Conservation (phyloP, 1,140 invertebrate species). For the Drosophila biarmipes region DNA sequence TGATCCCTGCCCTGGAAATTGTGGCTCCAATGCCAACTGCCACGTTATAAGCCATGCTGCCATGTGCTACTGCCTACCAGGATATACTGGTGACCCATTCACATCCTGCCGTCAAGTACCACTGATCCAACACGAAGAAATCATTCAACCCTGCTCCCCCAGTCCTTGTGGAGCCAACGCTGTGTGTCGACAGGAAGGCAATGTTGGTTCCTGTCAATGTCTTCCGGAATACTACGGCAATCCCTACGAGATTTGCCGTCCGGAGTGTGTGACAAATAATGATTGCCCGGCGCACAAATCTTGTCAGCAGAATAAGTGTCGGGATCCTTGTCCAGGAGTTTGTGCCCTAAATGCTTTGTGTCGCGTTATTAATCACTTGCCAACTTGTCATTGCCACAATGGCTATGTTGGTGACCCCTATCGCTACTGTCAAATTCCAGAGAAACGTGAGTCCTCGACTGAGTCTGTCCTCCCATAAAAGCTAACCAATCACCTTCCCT, state of each 20-base stretch:
- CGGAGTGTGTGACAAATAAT: conserved; percentile 90
- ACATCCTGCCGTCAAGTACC: conserved; percentile 86
- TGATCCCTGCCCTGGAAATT: conserved; percentile 92
- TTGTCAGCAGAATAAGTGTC: conserved; percentile 91
- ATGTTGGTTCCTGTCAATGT: conserved; percentile 90
- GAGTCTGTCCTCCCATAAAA: conserved; percentile 84
- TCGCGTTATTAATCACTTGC: conserved; percentile 89
- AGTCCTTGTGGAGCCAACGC: conserved; percentile 90
- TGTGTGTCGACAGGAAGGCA: conserved; percentile 88
- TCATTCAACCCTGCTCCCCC: conserved; percentile 85
- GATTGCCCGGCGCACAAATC: conserved; percentile 89
- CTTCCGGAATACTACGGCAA: conserved; percentile 89
- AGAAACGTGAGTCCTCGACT: conserved; percentile 85
- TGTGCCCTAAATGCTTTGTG: conserved; percentile 90
- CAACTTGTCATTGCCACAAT: conserved; percentile 89
- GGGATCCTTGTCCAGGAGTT: conserved; percentile 90
- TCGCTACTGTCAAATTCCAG: conserved; percentile 70
- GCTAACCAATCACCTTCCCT: conserved; percentile 84
- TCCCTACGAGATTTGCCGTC: conserved; percentile 89
- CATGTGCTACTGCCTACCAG: conserved; percentile 85
- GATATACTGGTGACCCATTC: conserved; percentile 85
- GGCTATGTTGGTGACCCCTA: conserved; percentile 91
- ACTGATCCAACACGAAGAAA: conserved; percentile 77
- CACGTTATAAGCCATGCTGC: conserved; percentile 79
- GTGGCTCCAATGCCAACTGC: conserved; percentile 67